These are phyloP conservation scores for Enteromius unitaeniatus DNA, from an alignment of 2,797 vertebrate species.

Conservation along the genomic window DNA sequence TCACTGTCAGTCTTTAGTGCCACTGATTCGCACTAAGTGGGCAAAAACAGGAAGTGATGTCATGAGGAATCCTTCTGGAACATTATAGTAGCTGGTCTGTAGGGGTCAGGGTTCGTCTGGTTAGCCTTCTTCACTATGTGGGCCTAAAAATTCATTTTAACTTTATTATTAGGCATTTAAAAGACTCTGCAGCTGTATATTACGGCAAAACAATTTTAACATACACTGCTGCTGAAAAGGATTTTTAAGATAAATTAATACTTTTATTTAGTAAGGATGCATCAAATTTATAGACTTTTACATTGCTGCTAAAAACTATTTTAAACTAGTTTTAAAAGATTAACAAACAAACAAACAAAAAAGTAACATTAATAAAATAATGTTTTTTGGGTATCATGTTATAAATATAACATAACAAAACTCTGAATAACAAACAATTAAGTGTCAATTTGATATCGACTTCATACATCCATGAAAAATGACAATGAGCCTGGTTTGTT, in stretches of 20 bases:
- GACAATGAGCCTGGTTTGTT: not conserved
- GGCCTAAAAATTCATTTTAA: not conserved
- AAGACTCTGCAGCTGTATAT: not conserved
- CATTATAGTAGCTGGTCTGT: not conserved
- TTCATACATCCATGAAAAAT: not conserved
- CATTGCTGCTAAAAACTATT: too few relatives aligned
- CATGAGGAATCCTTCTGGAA: not conserved
- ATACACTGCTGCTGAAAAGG: not conserved
- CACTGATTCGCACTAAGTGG: not conserved
- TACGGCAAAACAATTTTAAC: not conserved
- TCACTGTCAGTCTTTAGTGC: conserved; percentile 5
- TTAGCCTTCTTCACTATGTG: too few relatives aligned
- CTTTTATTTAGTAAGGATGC: too few relatives aligned
- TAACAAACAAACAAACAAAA: too few relatives aligned
- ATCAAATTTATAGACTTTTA: too few relatives aligned
- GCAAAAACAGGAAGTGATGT: conserved; percentile 30
- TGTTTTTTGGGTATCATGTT: not conserved
- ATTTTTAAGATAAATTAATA: too few relatives aligned
- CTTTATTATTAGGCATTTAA: not conserved
- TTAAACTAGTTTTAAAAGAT: too few relatives aligned
- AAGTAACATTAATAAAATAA: not conserved
- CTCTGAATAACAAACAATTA: too few relatives aligned
- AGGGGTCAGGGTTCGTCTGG: not conserved
- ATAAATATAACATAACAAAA: not conserved
- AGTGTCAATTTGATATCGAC: too few relatives aligned